Evolutionary conservation across 1,140 invertebrate species (phyloP).

Genomic region (Brachionus paranguensis): DNA sequence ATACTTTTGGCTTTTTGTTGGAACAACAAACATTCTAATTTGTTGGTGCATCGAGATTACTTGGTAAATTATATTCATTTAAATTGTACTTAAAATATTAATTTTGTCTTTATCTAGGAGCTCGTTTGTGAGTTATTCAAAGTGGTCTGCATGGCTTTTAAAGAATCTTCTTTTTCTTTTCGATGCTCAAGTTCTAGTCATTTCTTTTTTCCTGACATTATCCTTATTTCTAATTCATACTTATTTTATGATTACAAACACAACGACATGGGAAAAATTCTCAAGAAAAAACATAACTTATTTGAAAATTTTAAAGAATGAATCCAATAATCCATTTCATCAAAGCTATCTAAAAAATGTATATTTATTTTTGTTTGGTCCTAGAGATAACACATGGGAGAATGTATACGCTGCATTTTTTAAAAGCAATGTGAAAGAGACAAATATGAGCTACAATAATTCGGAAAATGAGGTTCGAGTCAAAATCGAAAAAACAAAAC

Average conservation of each 20-base stretch:
- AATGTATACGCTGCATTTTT: conserved; percentile 21
- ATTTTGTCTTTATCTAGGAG: background rate
- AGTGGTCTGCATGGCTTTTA: conserved; percentile 6
- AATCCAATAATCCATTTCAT: background rate
- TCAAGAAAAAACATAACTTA: conserved; percentile 19
- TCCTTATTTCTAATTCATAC: background rate
- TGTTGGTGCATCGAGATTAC: conserved; percentile 48
- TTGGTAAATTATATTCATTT: conserved; percentile 45
- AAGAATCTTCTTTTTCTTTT: conserved; percentile 12
- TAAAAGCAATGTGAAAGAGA: background rate
- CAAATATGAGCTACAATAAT: background rate
- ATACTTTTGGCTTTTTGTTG: conserved; percentile 52
- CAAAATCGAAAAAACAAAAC: background rate
- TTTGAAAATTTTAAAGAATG: conserved; percentile 11
- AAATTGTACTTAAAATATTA: background rate
- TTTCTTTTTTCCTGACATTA: background rate
- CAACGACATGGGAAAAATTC: conserved; percentile 19
- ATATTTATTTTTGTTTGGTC: background rate
- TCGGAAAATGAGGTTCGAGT: conserved; percentile 11
- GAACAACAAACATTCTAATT: conserved; percentile 46
- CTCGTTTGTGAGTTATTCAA: background rate
- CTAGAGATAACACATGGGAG: conserved; percentile 18
- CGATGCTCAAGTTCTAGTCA: conserved; percentile 13
- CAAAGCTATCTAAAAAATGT: conserved; percentile 31
- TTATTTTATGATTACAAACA: conserved; percentile 22